Evolutionary conservation across 1,140 invertebrate genomes (phyloP), one percentile per base, ranked within the genome.

Genomic region (Cydia pomonella): DNA sequence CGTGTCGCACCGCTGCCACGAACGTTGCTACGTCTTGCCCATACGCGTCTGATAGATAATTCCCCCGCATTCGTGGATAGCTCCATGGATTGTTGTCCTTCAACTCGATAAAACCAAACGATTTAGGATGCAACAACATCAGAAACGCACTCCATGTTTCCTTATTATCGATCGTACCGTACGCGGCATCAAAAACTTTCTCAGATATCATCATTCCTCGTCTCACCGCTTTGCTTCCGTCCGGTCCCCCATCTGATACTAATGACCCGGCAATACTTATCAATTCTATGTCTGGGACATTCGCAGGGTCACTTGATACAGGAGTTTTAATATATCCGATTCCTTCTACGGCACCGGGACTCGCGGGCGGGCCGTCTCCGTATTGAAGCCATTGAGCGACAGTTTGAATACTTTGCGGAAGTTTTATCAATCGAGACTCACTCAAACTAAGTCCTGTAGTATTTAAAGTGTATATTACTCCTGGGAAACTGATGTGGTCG

Each of bases 401-500:
- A 29, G 76, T 77, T 73, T 73, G 18, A 44, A 78, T 69, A 38
- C 27, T 33, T 18, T 33, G 27, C 12, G 64, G 64, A 21, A n/a
- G 44, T 79, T 16, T 81, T 77, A 7, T 74, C 77, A n/a, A 27
- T 72, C 64, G 27, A 38, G 21, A 80, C 77, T 87, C 86, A 41
- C 53, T 64, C 33, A 84, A 78, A 33, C 73, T 62, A 5, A 88
- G 73, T 6, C 87, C 80, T 3, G 91, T 91, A 10, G 86, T 85
- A 64, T 93, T 93, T 2, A 94, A 89, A 21, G 93, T 75, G 73
- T 95, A 95, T 0, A 89, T 93, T 12, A 95, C 81, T 1, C 95
- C 95, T 2, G 94, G 88, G 75, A 95, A 95, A 9, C 93, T 94
- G 29, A 96, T 87, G 79, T 97, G 96, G 78, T 97, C 96, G 80